Evolutionary conservation across 1,140 invertebrate species (phyloP).

Genomic region (Drosophila repletoides): DNA sequence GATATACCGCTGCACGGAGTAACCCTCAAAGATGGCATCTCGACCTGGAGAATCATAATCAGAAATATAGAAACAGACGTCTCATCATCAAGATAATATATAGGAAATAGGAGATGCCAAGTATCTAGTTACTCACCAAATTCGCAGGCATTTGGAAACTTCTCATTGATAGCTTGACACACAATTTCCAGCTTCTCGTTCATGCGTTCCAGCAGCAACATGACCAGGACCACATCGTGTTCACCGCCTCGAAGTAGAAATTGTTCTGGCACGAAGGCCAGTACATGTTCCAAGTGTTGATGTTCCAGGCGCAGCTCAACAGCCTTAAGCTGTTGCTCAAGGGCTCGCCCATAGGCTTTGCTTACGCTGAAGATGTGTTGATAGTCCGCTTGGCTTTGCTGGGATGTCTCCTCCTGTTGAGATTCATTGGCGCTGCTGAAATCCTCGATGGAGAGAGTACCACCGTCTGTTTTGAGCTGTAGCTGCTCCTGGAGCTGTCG

Average conservation of each 20-base stretch:
- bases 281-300: slow-evolving; percentile 92
- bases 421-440: slow-evolving; percentile 81
- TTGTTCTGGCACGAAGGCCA: slow-evolving; percentile 95
- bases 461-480: slow-evolving; percentile 53
- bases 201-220: slow-evolving; percentile 94
- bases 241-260: slow-evolving; percentile 95
- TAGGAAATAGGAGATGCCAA: not conserved
- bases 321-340: slow-evolving; percentile 95
- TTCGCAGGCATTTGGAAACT: slow-evolving; percentile 85
- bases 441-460: slow-evolving; percentile 67
- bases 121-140: slow-evolving; percentile 84
- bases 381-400: slow-evolving; percentile 89
- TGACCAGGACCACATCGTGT: slow-evolving; percentile 95
- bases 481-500: slow-evolving; percentile 91
- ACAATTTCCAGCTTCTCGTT: slow-evolving; percentile 96
- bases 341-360: slow-evolving; percentile 93
- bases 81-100: not conserved
- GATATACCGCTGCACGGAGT: slow-evolving; percentile 94
- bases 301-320: slow-evolving; percentile 94
- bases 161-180: slow-evolving; percentile 92
- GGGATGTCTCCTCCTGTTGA: slow-evolving; percentile 75
- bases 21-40: slow-evolving; percentile 91
- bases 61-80: not conserved
- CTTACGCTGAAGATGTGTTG: slow-evolving; percentile 94
- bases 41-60: slow-evolving; percentile 36